Conservation (phyloP, 2,113 vertebrate genomes). For the Semicossyphus pulcher region DNA sequence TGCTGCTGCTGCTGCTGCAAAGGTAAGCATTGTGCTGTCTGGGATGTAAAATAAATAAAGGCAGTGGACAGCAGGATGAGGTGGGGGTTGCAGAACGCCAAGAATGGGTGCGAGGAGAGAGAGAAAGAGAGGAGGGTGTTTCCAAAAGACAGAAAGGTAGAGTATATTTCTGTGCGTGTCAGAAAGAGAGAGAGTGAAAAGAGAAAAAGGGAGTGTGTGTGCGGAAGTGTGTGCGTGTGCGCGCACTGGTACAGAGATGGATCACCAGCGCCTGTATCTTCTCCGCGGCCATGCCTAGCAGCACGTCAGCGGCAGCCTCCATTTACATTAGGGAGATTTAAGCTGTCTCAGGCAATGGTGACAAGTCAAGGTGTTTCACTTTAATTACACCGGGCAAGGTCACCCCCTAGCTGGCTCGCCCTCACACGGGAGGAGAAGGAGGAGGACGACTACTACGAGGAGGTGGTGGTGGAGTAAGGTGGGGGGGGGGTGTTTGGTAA, state of each 20-base stretch:
- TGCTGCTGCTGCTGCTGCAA: constrained; percentile 38
- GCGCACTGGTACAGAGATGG: constrained; percentile 79
- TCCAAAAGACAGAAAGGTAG: constrained; percentile 31
- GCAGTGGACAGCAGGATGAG: constrained; percentile 44
- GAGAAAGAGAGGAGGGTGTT: constrained; percentile 41
- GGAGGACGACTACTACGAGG: constrained; percentile 55
- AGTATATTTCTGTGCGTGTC: constrained; percentile 20
- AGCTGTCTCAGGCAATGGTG: constrained; percentile 86
- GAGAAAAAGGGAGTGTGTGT: constrained; percentile 25
- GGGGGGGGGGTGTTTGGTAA: constrained; percentile 6
- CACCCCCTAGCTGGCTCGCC: constrained; percentile 81
- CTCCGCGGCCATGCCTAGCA: constrained; percentile 81
- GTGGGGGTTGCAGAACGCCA: constrained; percentile 50
- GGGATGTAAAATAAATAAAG: constrained; percentile 70
- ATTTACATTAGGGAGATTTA: constrained; percentile 90
- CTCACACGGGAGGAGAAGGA: constrained; percentile 61
- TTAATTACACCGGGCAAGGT: constrained; percentile 88
- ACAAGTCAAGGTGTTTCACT: constrained; percentile 90
- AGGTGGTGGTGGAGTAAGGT: constrained; percentile 20
- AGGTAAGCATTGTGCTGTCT: constrained; percentile 57
- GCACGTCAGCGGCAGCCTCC: constrained; percentile 80
- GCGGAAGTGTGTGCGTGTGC: constrained; percentile 41
- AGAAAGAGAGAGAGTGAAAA: constrained; percentile 1
- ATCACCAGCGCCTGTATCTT: constrained; percentile 85
- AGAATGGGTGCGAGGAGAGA: constrained; percentile 45